Conservation (phyloP, 2,888 invertebrate species). For the Exephanes ischioxanthus region DNA sequence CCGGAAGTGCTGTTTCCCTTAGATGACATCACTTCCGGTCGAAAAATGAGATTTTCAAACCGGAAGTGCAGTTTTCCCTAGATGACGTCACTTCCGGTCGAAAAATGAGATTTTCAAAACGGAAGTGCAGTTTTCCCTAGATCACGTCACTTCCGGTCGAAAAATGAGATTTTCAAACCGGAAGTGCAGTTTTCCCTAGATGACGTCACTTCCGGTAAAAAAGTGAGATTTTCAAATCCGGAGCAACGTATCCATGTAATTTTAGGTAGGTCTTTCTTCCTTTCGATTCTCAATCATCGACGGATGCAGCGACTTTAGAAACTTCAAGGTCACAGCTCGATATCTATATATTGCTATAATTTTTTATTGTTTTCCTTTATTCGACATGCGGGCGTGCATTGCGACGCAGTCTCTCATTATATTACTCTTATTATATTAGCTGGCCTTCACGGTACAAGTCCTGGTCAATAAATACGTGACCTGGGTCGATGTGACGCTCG, state of each 20-base stretch:
- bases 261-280: too few species aligned
- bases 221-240: too few species aligned
- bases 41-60: too few species aligned
- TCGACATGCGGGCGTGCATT: slow-evolving; percentile 1
- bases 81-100: too few species aligned
- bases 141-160: too few species aligned
- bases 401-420: slow-evolving; percentile 9
- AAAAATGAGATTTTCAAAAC: too few species aligned
- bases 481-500: slow-evolving; percentile 59
- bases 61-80: too few species aligned
- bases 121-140: too few species aligned
- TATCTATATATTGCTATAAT: slow-evolving; percentile 16
- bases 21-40: neutral
- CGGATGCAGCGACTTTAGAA: neutral
- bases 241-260: too few species aligned
- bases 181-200: too few species aligned
- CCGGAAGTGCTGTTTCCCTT: neutral
- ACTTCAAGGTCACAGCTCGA: slow-evolving; percentile 27
- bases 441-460: slow-evolving; percentile 35
- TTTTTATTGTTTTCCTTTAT: slow-evolving; percentile 11
- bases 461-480: slow-evolving; percentile 43
- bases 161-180: too few species aligned
- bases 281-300: neutral
- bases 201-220: too few species aligned
- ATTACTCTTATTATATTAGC: neutral